Percentiles rank a stretch among this genome's conserved stretches.
These are phyloP conservation scores for Pterocles orientalis DNA, from an alignment of 2,113 vertebrate species.

Conservation along the genomic window DNA sequence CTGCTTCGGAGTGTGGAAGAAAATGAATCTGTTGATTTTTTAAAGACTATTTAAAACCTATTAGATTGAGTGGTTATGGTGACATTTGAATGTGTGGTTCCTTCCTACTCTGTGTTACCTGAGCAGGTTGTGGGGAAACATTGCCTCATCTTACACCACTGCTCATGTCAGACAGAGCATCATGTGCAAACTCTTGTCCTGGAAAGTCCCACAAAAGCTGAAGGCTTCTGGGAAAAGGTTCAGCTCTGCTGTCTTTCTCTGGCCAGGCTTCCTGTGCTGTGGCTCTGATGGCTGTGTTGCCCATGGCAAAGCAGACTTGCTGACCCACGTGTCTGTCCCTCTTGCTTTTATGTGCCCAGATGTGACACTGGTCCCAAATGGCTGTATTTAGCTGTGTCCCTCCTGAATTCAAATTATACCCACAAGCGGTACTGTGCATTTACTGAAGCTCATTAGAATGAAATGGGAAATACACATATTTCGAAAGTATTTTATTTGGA, in stretches of 20 bases:
- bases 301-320: not conserved
- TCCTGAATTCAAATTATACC: not conserved
- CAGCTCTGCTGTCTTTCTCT: not conserved
- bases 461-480: slow-evolving; percentile 16
- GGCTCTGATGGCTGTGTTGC: not conserved
- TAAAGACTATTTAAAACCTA: not conserved
- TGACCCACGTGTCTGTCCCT: not conserved
- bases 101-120: not conserved
- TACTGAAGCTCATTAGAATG: slow-evolving; percentile 16
- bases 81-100: not conserved
- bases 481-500: slow-evolving; percentile 48
- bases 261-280: not conserved
- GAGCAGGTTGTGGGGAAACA: not conserved
- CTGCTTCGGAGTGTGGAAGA: not conserved
- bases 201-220: not conserved
- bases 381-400: not conserved
- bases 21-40: not conserved
- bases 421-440: not conserved
- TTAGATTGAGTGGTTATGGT: not conserved
- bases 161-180: fast-evolving
- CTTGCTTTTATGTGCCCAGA: not conserved
- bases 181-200: not conserved
- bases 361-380: not conserved
- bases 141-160: not conserved
- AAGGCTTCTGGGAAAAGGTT: not conserved